Conservation (phyloP, 2,797 vertebrate species). For the Catostomus latipinnis region DNA sequence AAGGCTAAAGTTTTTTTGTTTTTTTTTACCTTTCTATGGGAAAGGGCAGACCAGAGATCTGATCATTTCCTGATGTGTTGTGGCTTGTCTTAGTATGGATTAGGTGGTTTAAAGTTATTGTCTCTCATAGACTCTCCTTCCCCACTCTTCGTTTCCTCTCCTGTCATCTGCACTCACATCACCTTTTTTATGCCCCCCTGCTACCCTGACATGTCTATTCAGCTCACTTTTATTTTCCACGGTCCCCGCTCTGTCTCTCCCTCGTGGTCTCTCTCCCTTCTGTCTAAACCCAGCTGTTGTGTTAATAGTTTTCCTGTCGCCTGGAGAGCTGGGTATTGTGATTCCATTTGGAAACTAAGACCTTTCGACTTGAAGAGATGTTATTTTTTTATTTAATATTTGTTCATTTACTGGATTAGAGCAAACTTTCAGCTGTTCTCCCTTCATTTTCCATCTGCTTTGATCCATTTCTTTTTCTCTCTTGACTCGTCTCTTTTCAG, state of each 20-base stretch:
- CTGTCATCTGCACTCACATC: conserved; percentile 1
- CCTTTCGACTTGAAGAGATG: conserved; percentile 46
- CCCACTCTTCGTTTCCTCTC: neutral
- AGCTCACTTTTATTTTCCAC: conserved; percentile 14
- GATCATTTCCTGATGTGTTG: conserved; percentile 30
- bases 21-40: neutral
- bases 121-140: neutral
- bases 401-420: conserved; percentile 33
- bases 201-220: conserved; percentile 44
- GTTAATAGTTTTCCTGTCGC: conserved; percentile 61
- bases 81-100: conserved; percentile 27
- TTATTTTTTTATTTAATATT: conserved; percentile 51
- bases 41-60: conserved; percentile 9
- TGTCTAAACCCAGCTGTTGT: conserved; percentile 59
- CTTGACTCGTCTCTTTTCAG: neutral
- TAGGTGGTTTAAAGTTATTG: conserved; percentile 35
- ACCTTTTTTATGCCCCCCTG: conserved; percentile 6
- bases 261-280: conserved; percentile 3
- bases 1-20: neutral
- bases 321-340: conserved; percentile 57
- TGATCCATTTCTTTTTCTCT: neutral
- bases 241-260: conserved; percentile 8
- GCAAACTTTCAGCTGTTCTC: neutral
- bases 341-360: conserved; percentile 50
- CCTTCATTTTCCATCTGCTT: no score